Evolutionary conservation across 2,113 vertebrate species (phyloP).

Genomic region (Strigops habroptila): DNA sequence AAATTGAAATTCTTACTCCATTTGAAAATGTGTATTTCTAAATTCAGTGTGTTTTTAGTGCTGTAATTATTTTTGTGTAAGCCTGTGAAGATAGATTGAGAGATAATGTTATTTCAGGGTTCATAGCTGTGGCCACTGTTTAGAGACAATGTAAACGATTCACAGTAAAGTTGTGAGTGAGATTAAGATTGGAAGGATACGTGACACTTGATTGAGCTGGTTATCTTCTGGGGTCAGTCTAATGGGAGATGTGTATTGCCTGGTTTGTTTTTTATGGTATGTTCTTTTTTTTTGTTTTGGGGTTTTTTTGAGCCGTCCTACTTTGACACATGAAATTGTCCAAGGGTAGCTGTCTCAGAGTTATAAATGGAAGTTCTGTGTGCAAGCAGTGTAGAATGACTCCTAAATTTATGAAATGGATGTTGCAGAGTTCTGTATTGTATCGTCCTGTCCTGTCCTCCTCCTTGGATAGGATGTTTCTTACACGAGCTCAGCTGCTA

Average conservation of each 20-base stretch:
- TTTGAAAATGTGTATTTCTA: not conserved
- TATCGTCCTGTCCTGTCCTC: fast-evolving
- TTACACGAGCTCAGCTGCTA: not conserved
- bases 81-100: not conserved
- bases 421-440: not conserved
- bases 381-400: not conserved
- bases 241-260: not conserved
- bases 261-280: not conserved
- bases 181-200: not conserved
- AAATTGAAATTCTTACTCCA: not conserved
- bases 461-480: not conserved
- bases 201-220: not conserved
- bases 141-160: not conserved
- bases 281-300: not conserved
- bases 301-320: not conserved
- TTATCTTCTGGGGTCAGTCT: not conserved
- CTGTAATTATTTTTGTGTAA: not conserved
- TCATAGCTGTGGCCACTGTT: not conserved
- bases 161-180: not conserved
- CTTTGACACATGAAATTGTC: not conserved
- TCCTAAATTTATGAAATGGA: not conserved
- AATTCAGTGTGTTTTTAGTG: not conserved
- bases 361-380: not conserved
- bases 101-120: not conserved
- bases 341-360: not conserved